Base-by-base conservation (phyloP, 1,140 invertebrate species). In the Pararge aegeria region DNA sequence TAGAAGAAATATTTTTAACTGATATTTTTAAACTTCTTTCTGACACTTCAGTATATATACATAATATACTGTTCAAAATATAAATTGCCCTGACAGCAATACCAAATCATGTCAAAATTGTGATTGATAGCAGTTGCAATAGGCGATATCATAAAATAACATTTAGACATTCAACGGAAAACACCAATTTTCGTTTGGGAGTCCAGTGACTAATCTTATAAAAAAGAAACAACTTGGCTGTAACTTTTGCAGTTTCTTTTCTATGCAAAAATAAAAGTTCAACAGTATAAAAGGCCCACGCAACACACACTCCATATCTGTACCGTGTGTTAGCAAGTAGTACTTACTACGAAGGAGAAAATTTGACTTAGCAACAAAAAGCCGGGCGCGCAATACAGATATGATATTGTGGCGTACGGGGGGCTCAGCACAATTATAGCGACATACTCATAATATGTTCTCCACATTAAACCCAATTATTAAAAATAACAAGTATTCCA, bases 221-320 rank as follows among this genome's bases (percentile, higher is more conserved):
- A n/a, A n/a, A n/a, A n/a, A n/a, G n/a, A n/a, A n/a, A n/a, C n/a
- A n/a, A n/a, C n/a, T 24, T 24, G 24, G n/a, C 0, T 34, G 30
- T 24, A 34, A 34, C 0, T 34, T 12, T 34, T 12, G 30, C 7
- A 12, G 12, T 6, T 12, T 34, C 12, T 12, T 34, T 34, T 34
- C 30, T 30, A 30, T 30, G 10, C 29, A 30, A 5, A 38, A 50
- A 27, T 10, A 40, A 40, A 21, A n/a, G 21, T 42, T 40, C 21
- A n/a, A 55, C 10, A 3, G 24, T 37, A 70, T 68, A 79, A 78
- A 75, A 76, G 73, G 73, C 75, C 71, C 74, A 80, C 63, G 57
- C 54, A 54, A 73, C 66, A 84, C 79, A 84, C 79, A 82, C 83
- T 87, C 77, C 80, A 89, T 87, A 89, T 87, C 86, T 89, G 86